Evolutionary conservation across 2,113 vertebrate species (phyloP).

Genomic region (Hypanus sabinus): DNA sequence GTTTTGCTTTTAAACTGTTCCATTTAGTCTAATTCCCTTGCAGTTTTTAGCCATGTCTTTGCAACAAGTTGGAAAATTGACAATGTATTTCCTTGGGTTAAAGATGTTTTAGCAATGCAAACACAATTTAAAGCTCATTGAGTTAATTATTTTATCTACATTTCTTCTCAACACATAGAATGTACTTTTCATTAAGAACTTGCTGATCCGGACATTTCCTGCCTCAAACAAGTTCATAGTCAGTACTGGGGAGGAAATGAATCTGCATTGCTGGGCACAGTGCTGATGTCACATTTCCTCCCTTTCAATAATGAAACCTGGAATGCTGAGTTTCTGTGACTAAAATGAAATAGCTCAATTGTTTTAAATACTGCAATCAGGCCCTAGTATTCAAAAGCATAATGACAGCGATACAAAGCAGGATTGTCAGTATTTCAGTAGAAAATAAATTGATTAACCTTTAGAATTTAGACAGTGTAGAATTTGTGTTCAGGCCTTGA

Average conservation of each 20-base stretch:
- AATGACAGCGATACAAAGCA: not conserved
- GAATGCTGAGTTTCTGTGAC: not conserved
- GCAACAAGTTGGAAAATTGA: not conserved
- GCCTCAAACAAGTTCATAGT: not conserved
- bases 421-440: not conserved
- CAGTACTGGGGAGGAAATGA: not conserved
- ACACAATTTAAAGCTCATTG: not conserved
- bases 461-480: not conserved
- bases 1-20: not conserved
- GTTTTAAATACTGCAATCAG: not conserved
- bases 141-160: not conserved
- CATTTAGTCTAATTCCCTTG: not conserved
- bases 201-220: not conserved
- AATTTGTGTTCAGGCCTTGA: not conserved
- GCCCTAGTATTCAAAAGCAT: not conserved
- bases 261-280: not conserved
- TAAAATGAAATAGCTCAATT: not conserved
- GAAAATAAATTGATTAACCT: not conserved
- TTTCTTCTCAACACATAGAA: not conserved
- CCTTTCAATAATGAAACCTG: not conserved
- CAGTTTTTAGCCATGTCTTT: not conserved
- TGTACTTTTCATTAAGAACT: not conserved
- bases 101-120: not conserved
- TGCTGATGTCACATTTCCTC: conserved; percentile 13
- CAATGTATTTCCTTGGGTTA: not conserved